Evolutionary conservation across 2,113 vertebrate genomes (phyloP), one percentile per base, ranked within the genome.

Genomic region (Chunga burmeisteri): DNA sequence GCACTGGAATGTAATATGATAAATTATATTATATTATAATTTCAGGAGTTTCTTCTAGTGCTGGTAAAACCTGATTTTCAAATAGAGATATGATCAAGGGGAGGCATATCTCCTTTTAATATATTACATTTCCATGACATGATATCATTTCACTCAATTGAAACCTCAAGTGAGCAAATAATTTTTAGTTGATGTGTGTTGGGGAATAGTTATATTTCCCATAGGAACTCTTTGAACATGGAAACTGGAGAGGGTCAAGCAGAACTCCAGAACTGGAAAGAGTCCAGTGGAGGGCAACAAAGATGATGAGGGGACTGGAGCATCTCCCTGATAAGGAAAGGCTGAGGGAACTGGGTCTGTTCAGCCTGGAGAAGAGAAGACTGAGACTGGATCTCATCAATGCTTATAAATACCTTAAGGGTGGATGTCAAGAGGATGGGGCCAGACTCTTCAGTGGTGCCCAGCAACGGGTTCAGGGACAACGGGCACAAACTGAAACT

Each of bases 131-230:
- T 92, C 72, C 7, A 27, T 5, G 23, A 56, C 16, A n/a, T 52
- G 18, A 9, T 78, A 86, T 47, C 13, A 81, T 88, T 92, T 86
- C 55, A 74, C 40, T 86, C 68, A 81, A 26, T 42, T 91, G 74
- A 91, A 95, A 77, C 34, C 65, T 88, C 73, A 92, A 90, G 42
- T 72, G 53, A 95, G 30, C 52, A 91, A 92, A 81, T 74, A 59
- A 88, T 86, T 96, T 92, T 88, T 81, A 66, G 52, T 68, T 30
- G 23, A 10, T 20, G 11, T 77, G 44, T 90, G 11, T 17, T 94
- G 30, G 27, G 65, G n/a, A 79, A 29, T 52, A 66, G 38, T 81
- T 95, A 5, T 56, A n/a, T 73, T 95, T 96, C 59, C 88, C 59
- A 26, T n/a, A 83, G 58, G 55, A 88, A 36, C n/a, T 73, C 29